phyloP scores from a whole-genome alignment of 2,113 vertebrate genomes.

The Ciconia maguari region DNA sequence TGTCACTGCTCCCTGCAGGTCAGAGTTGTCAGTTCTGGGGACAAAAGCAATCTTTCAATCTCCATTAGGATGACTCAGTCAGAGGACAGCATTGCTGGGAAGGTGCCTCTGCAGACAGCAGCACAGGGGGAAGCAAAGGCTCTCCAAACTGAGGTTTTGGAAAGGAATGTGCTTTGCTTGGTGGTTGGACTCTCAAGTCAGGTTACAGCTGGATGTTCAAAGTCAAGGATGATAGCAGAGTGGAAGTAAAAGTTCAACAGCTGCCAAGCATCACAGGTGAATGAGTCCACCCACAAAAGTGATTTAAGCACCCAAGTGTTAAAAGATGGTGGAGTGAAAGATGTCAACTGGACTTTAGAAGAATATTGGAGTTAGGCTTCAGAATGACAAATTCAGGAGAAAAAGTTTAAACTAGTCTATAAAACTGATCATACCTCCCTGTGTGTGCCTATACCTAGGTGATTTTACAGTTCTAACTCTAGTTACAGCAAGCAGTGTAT shows the following conservation, averaged over 20 bases:
- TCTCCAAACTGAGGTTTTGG: not conserved
- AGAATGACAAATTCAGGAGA: not conserved
- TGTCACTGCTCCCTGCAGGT: not conserved
- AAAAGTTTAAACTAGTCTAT: not conserved
- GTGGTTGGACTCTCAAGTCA: too few species aligned
- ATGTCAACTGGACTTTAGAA: not conserved
- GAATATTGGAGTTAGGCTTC: not conserved
- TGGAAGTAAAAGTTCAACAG: not conserved
- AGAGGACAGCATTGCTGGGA: not conserved
- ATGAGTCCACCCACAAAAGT: not conserved
- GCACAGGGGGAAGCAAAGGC: fast-evolving
- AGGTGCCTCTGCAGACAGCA: not conserved
- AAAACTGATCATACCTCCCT: not conserved
- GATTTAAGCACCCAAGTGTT: not conserved
- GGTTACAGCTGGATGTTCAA: not conserved
- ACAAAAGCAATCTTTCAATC: not conserved
- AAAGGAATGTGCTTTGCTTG: not conserved
- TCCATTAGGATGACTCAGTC: fast-evolving
- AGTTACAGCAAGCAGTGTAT: not conserved
- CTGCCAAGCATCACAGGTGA: not conserved
- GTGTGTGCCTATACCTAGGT: not conserved
- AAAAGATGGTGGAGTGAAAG: not conserved
- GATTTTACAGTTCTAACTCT: not conserved
- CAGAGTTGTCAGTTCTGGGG: not conserved
- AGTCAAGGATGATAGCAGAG: not conserved